Conservation (phyloP, 1,140 invertebrate species). For the Heliconius hermathena region DNA sequence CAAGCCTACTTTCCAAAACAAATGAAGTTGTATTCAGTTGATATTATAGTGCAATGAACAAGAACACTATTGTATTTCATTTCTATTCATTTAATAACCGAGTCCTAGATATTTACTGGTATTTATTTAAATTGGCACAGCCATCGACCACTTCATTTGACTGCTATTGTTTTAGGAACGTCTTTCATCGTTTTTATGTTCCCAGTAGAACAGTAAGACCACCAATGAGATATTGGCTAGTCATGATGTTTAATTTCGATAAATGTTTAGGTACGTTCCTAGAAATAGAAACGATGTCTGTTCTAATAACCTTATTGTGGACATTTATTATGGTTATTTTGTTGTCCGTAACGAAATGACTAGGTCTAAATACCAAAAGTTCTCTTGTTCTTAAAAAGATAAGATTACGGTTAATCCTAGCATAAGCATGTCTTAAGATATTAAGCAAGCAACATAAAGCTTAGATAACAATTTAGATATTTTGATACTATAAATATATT, state of each 20-base stretch:
- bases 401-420: slow-evolving; percentile 26
- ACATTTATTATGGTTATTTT: slow-evolving; percentile 39
- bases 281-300: slow-evolving; percentile 39
- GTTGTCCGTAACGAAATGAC: slow-evolving; percentile 43
- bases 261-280: slow-evolving; percentile 24
- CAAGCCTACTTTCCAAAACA: neutral
- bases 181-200: slow-evolving; percentile 20
- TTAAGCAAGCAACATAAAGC: neutral
- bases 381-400: slow-evolving; percentile 19
- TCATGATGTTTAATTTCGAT: slow-evolving; percentile 45
- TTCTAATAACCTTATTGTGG: slow-evolving; percentile 48
- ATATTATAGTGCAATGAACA: neutral
- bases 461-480: neutral
- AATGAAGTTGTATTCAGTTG: neutral
- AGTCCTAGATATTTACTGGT: neutral
- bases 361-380: slow-evolving; percentile 23
- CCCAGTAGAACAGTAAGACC: slow-evolving; percentile 24
- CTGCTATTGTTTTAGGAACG: slow-evolving; percentile 4
- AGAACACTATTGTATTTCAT: neutral
- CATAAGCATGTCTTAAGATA: slow-evolving; percentile 18
- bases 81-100: slow-evolving; percentile 11
- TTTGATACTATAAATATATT: neutral
- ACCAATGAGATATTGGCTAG: slow-evolving; percentile 33
- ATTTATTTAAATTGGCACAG: slow-evolving; percentile 11
- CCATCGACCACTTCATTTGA: slow-evolving; percentile 4